Evolutionary conservation across 2,888 invertebrate genomes (phyloP).

Genomic region (Marronus borbonicus): DNA sequence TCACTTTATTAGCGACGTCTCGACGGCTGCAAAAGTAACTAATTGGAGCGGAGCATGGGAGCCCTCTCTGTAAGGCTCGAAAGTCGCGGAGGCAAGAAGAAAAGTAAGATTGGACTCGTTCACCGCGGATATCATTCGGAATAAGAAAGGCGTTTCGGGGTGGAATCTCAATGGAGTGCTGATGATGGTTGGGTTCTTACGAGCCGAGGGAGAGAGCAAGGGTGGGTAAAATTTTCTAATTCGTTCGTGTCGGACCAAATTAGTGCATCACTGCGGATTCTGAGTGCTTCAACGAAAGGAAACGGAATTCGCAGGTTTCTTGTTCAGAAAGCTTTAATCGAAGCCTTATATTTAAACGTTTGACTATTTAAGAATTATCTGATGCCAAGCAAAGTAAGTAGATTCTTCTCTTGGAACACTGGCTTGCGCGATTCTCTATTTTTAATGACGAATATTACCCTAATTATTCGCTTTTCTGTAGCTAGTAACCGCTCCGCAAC

Average conservation of each 20-base stretch:
- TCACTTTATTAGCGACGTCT: constrained; percentile 40
- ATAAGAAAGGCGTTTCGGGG: constrained; percentile 30
- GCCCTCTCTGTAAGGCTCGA: background rate
- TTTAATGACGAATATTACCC: no score
- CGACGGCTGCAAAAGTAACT: constrained; percentile 32
- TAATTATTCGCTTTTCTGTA: no score
- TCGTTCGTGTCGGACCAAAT: constrained; percentile 50
- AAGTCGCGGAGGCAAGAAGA: background rate
- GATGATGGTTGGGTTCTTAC: background rate
- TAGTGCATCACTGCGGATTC: constrained; percentile 26
- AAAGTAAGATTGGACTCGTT: background rate
- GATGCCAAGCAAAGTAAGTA: no score
- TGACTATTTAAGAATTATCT: no score
- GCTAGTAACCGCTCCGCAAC: no score
- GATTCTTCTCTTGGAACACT: no score
- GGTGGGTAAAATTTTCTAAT: constrained; percentile 49
- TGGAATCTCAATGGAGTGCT: constrained; percentile 41
- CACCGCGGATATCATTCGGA: background rate
- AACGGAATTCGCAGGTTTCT: background rate
- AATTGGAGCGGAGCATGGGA: constrained; percentile 10
- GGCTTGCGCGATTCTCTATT: no score
- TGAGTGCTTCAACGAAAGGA: constrained; percentile 38
- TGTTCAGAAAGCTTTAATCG: no score
- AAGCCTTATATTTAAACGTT: no score
- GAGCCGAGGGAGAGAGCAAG: background rate